phyloP scores from a whole-genome alignment of 2,888 invertebrate species.

The Scelioninae gen. 2 region DNA sequence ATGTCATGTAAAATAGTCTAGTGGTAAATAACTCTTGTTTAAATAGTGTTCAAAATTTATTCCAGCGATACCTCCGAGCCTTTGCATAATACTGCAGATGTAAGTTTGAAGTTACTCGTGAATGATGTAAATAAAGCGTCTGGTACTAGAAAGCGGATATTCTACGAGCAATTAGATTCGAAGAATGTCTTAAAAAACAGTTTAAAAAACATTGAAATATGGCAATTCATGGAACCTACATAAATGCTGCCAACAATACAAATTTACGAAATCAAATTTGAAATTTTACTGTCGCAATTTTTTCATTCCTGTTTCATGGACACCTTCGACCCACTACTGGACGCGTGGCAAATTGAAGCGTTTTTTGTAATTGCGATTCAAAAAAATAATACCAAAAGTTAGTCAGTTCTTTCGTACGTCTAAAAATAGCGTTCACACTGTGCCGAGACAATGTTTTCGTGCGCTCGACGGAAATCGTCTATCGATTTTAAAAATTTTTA shows the following conservation, averaged over 20 bases:
- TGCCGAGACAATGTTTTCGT: slow-evolving; percentile 16
- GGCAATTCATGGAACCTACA: slow-evolving; percentile 13
- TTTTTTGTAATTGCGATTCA: neutral
- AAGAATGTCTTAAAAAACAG: slow-evolving; percentile 62
- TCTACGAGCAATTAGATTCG: slow-evolving; percentile 64
- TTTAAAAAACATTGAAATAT: slow-evolving; percentile 17
- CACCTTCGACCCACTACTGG: too few relatives aligned
- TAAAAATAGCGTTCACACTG: slow-evolving; percentile 21
- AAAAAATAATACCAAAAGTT: too few relatives aligned
- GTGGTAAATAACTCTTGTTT: neutral
- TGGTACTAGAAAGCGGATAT: slow-evolving; percentile 45
- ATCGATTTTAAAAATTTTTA: slow-evolving; percentile 55
- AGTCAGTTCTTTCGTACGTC: slow-evolving; percentile 23
- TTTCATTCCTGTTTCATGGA: too few relatives aligned
- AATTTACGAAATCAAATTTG: slow-evolving; percentile 6
- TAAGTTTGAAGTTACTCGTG: slow-evolving; percentile 5
- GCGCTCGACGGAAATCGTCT: slow-evolving; percentile 19
- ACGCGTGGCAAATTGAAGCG: too few relatives aligned
- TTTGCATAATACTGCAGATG: neutral
- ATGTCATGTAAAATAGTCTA: neutral
- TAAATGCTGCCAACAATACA: slow-evolving; percentile 25
- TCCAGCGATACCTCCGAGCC: slow-evolving; percentile 4
- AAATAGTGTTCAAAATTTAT: neutral
- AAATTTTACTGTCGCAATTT: slow-evolving; percentile 4
- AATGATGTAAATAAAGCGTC: slow-evolving; percentile 32